phyloP scores from a whole-genome alignment of 2,888 invertebrate species.

The Nymphalis c-album region DNA sequence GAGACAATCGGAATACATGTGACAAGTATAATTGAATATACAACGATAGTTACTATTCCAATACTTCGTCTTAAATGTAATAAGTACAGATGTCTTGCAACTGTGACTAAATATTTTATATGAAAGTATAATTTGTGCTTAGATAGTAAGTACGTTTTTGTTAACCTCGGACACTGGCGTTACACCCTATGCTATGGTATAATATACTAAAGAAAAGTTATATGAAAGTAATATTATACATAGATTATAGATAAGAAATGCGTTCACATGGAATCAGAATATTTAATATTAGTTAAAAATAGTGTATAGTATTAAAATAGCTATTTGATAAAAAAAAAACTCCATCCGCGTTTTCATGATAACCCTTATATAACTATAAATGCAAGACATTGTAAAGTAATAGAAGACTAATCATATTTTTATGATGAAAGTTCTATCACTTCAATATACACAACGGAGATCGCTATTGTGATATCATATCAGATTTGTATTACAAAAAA shows the following conservation, averaged over 20 bases:
- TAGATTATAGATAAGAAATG: too few species aligned
- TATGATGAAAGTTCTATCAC: constrained; percentile 12
- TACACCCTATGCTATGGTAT: too few species aligned
- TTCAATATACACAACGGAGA: constrained; percentile 31
- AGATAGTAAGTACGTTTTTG: not conserved
- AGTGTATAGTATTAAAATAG: too few species aligned
- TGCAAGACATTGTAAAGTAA: constrained; percentile 24
- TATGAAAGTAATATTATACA: too few species aligned
- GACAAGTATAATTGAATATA: too few species aligned
- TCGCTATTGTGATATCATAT: constrained; percentile 24
- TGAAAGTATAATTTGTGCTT: not conserved
- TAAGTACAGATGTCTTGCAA: constrained; percentile 25
- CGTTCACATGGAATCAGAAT: too few species aligned
- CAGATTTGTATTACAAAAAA: not conserved
- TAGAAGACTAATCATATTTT: constrained; percentile 18
- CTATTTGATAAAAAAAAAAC: not conserved
- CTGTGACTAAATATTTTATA: constrained; percentile 8
- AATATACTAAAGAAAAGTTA: too few species aligned
- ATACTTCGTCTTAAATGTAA: constrained; percentile 1
- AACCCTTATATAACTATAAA: constrained; percentile 31
- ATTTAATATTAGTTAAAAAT: too few species aligned
- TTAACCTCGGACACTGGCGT: not conserved
- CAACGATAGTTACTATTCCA: not conserved
- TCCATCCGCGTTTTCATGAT: constrained; percentile 5
- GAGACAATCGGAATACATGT: too few species aligned